Conservation (phyloP, 30 jellyfish, hydroid and myxozoan species). For the Aurelia sp. region DNA sequence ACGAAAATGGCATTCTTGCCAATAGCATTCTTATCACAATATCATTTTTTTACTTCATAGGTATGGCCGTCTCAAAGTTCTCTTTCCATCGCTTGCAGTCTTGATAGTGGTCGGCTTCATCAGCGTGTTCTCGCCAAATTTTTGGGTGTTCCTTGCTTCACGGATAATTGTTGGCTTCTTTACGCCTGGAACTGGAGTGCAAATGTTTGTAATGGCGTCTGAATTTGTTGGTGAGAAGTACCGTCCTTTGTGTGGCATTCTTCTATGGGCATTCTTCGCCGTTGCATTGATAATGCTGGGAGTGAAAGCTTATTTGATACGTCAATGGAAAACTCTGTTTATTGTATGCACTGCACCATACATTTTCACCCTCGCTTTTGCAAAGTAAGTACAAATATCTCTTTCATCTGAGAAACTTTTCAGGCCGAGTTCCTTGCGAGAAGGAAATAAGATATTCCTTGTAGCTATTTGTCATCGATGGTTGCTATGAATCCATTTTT, state of each 20-base stretch:
- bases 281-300: conserved; percentile 75
- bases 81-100: conserved; percentile 59
- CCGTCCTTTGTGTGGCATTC: conserved; percentile 85
- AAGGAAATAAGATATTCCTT: not conserved
- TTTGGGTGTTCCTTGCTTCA: conserved; percentile 42
- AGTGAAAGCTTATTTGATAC: conserved; percentile 78
- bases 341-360: conserved; percentile 87
- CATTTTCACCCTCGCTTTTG: conserved; percentile 49
- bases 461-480: no score
- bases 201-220: conserved; percentile 77
- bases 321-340: conserved; percentile 75
- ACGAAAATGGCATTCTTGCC: no score
- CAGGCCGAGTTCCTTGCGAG: not conserved
- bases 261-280: conserved; percentile 70
- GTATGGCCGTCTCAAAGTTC: conserved; percentile 82
- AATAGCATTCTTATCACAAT: no score
- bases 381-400: conserved; percentile 35
- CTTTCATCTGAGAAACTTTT: conserved; percentile 2
- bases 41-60: conserved; percentile 9
- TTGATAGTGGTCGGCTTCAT: conserved; percentile 63
- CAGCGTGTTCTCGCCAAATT: conserved; percentile 74
- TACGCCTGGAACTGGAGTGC: conserved; percentile 79
- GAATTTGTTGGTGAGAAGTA: conserved; percentile 83
- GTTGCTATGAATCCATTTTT: no score
- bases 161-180: conserved; percentile 81